Conservation (phyloP, 2,888 invertebrate species). For the Cataglyphis albicans region DNA sequence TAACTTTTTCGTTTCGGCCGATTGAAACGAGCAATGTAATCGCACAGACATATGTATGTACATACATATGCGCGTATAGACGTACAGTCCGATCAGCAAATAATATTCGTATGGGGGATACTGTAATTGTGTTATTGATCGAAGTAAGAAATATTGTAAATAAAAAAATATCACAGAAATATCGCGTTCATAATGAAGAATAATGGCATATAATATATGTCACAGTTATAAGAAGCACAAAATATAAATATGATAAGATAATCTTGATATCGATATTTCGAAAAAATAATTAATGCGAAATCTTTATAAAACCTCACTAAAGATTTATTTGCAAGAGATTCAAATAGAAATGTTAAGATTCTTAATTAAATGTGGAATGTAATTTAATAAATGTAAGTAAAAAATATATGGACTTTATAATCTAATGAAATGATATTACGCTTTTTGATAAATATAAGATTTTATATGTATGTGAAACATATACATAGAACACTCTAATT, state of each 20-base stretch:
- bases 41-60: constrained; percentile 44
- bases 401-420: constrained; percentile 38
- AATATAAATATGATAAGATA: neutral
- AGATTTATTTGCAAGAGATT: constrained; percentile 10
- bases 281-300: neutral
- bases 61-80: constrained; percentile 30
- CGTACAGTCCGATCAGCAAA: constrained; percentile 59
- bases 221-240: neutral
- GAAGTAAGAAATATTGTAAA: constrained; percentile 31
- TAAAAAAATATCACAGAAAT: constrained; percentile 19
- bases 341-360: neutral
- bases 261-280: neutral
- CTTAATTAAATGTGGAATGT: constrained; percentile 26
- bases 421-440: constrained; percentile 41
- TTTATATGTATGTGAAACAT: constrained; percentile 29
- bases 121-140: constrained; percentile 49
- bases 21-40: constrained; percentile 68
- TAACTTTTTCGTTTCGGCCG: constrained; percentile 58
- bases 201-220: neutral
- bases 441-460: constrained; percentile 39
- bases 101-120: neutral
- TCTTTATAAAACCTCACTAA: neutral
- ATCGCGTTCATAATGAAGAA: neutral
- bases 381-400: constrained; percentile 37
- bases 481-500: constrained; percentile 54